These are phyloP conservation scores for Lateolabrax maculatus DNA, from an alignment of 2,797 vertebrate genomes.

Conservation along the genomic window DNA sequence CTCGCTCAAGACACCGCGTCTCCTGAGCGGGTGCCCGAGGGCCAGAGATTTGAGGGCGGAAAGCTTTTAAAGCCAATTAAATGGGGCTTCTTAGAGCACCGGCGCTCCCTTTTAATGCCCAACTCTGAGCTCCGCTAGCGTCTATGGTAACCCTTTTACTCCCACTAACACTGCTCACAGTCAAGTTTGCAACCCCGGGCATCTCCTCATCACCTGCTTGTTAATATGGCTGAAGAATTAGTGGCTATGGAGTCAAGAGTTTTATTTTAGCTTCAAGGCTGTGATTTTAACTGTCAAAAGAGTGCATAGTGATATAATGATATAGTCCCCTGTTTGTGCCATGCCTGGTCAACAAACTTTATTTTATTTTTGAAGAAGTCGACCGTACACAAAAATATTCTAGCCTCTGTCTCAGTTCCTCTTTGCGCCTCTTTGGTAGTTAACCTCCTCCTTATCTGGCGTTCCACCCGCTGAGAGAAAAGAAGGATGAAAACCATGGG, in stretches of 20 bases:
- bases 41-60: constrained; percentile 88
- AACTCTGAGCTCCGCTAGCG: constrained; percentile 76
- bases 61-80: constrained; percentile 91
- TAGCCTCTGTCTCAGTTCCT: constrained; percentile 28
- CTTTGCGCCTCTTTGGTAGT: constrained; percentile 31
- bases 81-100: constrained; percentile 87
- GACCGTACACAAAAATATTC: constrained; percentile 22
- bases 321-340: neutral
- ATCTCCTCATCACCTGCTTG: constrained; percentile 58
- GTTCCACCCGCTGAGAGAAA: constrained; percentile 53
- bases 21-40: constrained; percentile 82
- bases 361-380: too few relatives aligned
- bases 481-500: constrained; percentile 60
- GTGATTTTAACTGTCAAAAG: constrained; percentile 41
- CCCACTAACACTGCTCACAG: constrained; percentile 74
- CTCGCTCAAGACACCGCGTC: constrained; percentile 83
- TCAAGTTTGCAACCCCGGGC: constrained; percentile 61
- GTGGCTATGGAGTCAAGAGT: constrained; percentile 35
- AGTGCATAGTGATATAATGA: too few relatives aligned
- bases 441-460: constrained; percentile 52
- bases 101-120: constrained; percentile 85
- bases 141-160: constrained; percentile 73
- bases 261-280: constrained; percentile 46
- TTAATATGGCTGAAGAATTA: constrained; percentile 60
- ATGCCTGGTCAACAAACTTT: constrained; percentile 23